Percentiles rank a stretch among this genome's conserved stretches.
Evolutionary conservation across 2,888 invertebrate genomes (phyloP).

Genomic region (Synanthedon myopaeformis): DNA sequence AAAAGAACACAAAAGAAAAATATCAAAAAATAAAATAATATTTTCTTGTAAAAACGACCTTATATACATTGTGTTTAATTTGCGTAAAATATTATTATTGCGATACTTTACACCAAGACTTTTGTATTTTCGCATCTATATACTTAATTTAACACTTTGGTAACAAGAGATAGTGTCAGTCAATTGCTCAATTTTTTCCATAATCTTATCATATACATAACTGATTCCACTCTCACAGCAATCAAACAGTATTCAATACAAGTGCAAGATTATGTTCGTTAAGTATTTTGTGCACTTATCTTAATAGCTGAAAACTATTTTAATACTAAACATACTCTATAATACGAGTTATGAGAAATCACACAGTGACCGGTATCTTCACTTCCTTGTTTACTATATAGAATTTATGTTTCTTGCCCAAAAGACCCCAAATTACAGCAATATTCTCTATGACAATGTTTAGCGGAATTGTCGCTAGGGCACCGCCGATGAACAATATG

Average conservation of each 20-base stretch:
- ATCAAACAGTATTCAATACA: constrained; percentile 8
- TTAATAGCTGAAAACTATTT: constrained; percentile 21
- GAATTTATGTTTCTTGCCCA: constrained; percentile 96
- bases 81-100: not conserved
- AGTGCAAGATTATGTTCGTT: constrained; percentile 29
- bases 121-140: constrained; percentile 3
- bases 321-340: constrained; percentile 1
- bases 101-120: not conserved
- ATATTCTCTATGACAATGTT: constrained; percentile 95
- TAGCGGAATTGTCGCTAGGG: constrained; percentile 90
- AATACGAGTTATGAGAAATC: constrained; percentile 22
- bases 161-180: constrained; percentile 8
- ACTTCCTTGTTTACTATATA: constrained; percentile 96
- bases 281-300: constrained; percentile 54
- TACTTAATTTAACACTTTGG: constrained; percentile 10
- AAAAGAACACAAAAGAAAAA: not conserved
- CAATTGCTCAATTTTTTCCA: constrained; percentile 4
- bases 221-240: constrained; percentile 1
- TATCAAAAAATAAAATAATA: not conserved
- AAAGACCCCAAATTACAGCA: constrained; percentile 93
- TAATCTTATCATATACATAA: not conserved
- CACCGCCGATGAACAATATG: constrained; percentile 84
- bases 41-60: not conserved
- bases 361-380: constrained; percentile 76
- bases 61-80: constrained; percentile 2